Conservation (phyloP, 2,888 invertebrate species). For the Papilio demoleus region DNA sequence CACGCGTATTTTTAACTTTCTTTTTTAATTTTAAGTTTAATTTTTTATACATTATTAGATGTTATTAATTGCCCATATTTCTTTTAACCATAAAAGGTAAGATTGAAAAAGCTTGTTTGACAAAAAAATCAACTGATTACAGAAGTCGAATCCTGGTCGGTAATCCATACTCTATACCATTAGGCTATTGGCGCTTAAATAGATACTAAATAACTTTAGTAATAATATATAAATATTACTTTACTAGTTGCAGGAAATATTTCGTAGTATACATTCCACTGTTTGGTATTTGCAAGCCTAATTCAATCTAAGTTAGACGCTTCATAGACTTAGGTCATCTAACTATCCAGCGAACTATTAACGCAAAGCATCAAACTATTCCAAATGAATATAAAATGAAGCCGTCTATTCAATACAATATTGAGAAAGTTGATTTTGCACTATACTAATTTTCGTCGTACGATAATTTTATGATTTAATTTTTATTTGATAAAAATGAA, state of each 20-base stretch:
- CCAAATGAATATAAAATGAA: background rate
- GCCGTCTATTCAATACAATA: background rate
- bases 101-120: too few species aligned
- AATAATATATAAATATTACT: slow-evolving; percentile 15
- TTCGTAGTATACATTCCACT: slow-evolving; percentile 11
- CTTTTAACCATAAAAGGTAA: too few species aligned
- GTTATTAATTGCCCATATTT: too few species aligned
- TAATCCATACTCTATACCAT: too few species aligned
- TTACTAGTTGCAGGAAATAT: slow-evolving; percentile 4
- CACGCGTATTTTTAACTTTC: too few species aligned
- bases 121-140: too few species aligned
- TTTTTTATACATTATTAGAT: too few species aligned
- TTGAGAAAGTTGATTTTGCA: background rate
- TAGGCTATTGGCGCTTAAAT: too few species aligned
- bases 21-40: too few species aligned
- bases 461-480: background rate
- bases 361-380: background rate
- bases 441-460: background rate
- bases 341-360: slow-evolving; percentile 16
- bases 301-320: slow-evolving; percentile 20
- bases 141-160: too few species aligned
- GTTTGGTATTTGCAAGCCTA: slow-evolving; percentile 13
- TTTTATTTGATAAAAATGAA: too few species aligned
- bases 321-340: slow-evolving; percentile 14
- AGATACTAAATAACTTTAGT: too few species aligned